Conservation (phyloP, 2,797 vertebrate genomes). For the Micromesistius poutassou region DNA sequence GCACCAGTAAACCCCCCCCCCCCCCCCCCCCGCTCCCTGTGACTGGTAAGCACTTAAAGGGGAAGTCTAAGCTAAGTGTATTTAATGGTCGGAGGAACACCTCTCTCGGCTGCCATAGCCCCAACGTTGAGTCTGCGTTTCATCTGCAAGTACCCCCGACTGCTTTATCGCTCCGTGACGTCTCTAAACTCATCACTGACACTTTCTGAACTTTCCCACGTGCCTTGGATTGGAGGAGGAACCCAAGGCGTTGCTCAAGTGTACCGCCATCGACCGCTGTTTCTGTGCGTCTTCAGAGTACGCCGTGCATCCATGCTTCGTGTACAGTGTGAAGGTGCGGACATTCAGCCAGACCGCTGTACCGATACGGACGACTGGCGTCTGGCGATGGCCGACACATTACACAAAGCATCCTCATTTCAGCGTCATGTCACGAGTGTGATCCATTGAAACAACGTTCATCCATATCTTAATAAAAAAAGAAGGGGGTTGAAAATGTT, state of each 20-base stretch:
- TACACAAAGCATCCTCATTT: conserved; percentile 28
- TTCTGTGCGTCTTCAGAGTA: no score
- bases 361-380: no score
- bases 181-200: conserved; percentile 44
- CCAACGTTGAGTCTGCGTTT: not conserved
- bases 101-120: conserved; percentile 24
- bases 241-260: no score
- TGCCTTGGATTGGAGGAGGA: conserved; percentile 59
- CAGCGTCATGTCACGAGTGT: conserved; percentile 35
- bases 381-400: conserved; percentile 25
- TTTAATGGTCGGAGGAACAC: conserved; percentile 24
- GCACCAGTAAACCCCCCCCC: conserved; percentile 41
- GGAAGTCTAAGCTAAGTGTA: conserved; percentile 27
- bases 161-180: conserved; percentile 53
- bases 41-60: conserved; percentile 68
- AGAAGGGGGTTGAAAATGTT: conserved; percentile 29
- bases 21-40: conserved; percentile 41
- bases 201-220: conserved; percentile 69
- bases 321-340: no score
- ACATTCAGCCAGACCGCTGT: no score
- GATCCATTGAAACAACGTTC: conserved; percentile 25
- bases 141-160: conserved; percentile 22
- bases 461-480: conserved; percentile 27
- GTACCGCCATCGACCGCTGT: no score
- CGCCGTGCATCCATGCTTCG: no score